Evolutionary conservation across 2,113 vertebrate species (phyloP).

Genomic region (Ictalurus punctatus): DNA sequence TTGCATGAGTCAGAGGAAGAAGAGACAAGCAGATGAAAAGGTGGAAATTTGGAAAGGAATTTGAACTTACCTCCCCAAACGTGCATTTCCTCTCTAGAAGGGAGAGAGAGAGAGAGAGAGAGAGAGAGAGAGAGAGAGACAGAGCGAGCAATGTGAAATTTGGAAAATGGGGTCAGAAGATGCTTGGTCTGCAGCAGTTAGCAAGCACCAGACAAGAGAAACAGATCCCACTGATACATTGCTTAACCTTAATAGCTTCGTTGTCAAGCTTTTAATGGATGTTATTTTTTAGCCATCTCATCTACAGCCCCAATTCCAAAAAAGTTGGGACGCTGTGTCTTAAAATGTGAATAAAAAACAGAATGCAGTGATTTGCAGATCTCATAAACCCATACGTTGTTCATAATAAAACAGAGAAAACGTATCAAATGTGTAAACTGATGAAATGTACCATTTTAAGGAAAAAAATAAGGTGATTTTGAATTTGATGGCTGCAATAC

Average conservation of each 20-base stretch:
- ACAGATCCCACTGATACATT: neutral
- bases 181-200: neutral
- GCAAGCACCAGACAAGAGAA: neutral
- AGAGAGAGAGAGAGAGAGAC: neutral
- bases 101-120: neutral
- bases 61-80: slow-evolving; percentile 22
- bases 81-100: slow-evolving; percentile 21
- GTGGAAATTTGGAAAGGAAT: slow-evolving; percentile 49
- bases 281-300: neutral
- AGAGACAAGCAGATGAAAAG: slow-evolving; percentile 48
- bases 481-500: too few relatives aligned
- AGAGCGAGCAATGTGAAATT: slow-evolving; percentile 3
- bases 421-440: too few relatives aligned
- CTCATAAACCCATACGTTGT: too few relatives aligned
- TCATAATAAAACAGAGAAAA: too few relatives aligned
- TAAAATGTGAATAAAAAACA: too few relatives aligned
- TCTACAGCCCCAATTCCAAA: too few relatives aligned
- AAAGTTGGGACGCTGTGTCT: too few relatives aligned
- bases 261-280: neutral
- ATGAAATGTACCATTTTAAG: too few relatives aligned
- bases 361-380: too few relatives aligned
- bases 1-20: slow-evolving; percentile 51
- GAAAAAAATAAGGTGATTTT: too few relatives aligned
- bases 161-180: neutral
- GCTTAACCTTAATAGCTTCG: neutral